Base-by-base conservation (phyloP, 2,113 vertebrate genomes). In the Lathamus discolor region DNA sequence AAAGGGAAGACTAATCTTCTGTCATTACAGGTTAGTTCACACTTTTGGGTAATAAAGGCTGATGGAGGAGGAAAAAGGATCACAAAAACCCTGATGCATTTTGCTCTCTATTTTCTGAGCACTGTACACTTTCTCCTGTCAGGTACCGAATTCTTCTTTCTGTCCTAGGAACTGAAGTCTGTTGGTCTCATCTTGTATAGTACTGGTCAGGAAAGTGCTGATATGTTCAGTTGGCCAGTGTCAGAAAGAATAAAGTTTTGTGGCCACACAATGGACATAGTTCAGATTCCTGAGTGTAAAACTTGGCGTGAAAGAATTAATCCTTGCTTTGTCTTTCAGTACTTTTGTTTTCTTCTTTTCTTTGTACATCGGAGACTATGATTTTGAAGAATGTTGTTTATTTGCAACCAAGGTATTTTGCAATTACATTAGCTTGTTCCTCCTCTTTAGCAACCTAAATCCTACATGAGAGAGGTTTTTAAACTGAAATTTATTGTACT, bases 281-380 rank as follows among this genome's bases (percentile, higher is more conserved):
- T 88, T 95, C 69, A 66, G 52, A 88, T 94, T 93, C 76, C 80
- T 73, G 51, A 90, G 11, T 19, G 24, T n/a, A 84, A 64, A 28
- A 22, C 51, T 78, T 79, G 39, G 29, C 1, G 3, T 35, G 64
- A 90, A 94, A 86, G 14, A 88, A 97, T 75, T 92, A 73, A 90
- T 54, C 63, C 93, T 90, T 77, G 18, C 51, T 94, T 93, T 95
- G 51, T 74, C 43, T 86, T 86, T 84, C 39, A 78, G 39, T 62
- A 89, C 52, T 75, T 83, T 77, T 85, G 67, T 29, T 88, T 82
- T 86, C 10, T 55, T 92, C 51, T 73, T 67, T 46, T 61, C 64
- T 81, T 39, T 27, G 25, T 33, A 12, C 43, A 86, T 51, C 77
- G 62, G 44, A 2, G 4, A 51, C 39, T 66, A 20, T 8, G 66